Base-by-base conservation (phyloP, 2,888 invertebrate genomes). In the Eupithecia insigniata region DNA sequence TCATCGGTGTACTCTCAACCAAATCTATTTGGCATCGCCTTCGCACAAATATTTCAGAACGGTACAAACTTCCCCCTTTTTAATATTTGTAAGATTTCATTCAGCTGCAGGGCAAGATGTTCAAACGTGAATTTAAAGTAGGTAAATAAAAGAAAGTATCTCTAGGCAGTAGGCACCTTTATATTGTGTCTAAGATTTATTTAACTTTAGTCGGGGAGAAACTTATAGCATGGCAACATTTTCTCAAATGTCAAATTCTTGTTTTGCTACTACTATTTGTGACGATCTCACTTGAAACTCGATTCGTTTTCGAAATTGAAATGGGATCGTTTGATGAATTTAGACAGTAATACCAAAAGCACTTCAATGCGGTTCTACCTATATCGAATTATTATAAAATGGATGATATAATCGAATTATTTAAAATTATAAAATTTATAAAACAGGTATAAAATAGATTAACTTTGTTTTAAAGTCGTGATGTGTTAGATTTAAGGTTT, bases 221-320 rank as follows among this genome's bases (percentile, higher is more conserved):
- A 34, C 26, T 8, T 7, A 14, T 34, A 39, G 5, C 16, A 64
- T 76, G 82, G 86, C 83, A 86, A 84, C 85, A 84, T 78, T 80
- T 66, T 69, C 32, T 51, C 66, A 77, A 82, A 83, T 80, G 83
- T 83, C 85, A 83, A 78, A 72, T 61, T 30, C 69, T 66, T 65
- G 70, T 69, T 67, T 58, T 46, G 64, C 72, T 69, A 58, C 72
- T 76, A 80, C 80, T 58, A 79, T 71, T 34, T 73, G 12, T 14
- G 1, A 34, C 26, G 6, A 14, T 36, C 36, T 64, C 64, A 64
- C 36, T 64, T 16, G 64, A 16, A 66, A 71, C 72, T 75, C 76
- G 73, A 70, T 32, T 43, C 65, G 68, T 72, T 62, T 72, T 76
- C 46, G 76, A 30, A 30, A 30, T 30, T 30, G 0, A 28, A 58